These are phyloP conservation scores for Pedionomus torquatus DNA, from an alignment of 2,113 vertebrate species.

Conservation along the genomic window DNA sequence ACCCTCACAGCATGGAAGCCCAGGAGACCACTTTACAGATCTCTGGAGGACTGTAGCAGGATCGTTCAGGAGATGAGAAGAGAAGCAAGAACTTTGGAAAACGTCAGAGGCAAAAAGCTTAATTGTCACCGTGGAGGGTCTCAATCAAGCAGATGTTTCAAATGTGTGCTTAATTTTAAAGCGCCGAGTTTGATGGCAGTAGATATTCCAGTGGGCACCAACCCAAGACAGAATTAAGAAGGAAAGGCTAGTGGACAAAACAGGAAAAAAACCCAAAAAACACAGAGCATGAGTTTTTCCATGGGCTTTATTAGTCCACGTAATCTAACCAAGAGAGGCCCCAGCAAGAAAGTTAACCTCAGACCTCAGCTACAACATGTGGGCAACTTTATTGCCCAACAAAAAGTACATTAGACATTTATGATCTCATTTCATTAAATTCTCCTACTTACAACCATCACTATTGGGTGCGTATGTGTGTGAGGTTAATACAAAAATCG, in stretches of 20 bases:
- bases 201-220: constrained; percentile 1
- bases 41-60: not conserved
- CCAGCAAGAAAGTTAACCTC: constrained; percentile 10
- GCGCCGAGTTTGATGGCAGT: not conserved
- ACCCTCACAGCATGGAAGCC: not conserved
- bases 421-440: constrained; percentile 27
- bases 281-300: not conserved
- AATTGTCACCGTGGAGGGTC: constrained; percentile 10
- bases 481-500: not conserved
- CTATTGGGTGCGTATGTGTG: not conserved
- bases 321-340: not conserved
- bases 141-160: constrained; percentile 37
- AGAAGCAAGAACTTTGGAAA: not conserved
- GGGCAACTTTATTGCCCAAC: constrained; percentile 28
- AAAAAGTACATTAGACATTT: constrained; percentile 12
- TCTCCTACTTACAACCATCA: not conserved
- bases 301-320: not conserved
- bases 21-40: not conserved
- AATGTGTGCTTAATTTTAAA: not conserved
- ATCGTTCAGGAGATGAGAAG: not conserved
- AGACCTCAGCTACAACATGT: not conserved
- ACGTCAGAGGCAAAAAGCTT: not conserved
- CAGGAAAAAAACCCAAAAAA: not conserved
- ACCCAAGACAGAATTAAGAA: not conserved
- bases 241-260: not conserved